Percentiles rank a stretch among this genome's conserved stretches.
Conservation (phyloP, 2,797 vertebrate genomes). For the Falco novaeseelandiae region DNA sequence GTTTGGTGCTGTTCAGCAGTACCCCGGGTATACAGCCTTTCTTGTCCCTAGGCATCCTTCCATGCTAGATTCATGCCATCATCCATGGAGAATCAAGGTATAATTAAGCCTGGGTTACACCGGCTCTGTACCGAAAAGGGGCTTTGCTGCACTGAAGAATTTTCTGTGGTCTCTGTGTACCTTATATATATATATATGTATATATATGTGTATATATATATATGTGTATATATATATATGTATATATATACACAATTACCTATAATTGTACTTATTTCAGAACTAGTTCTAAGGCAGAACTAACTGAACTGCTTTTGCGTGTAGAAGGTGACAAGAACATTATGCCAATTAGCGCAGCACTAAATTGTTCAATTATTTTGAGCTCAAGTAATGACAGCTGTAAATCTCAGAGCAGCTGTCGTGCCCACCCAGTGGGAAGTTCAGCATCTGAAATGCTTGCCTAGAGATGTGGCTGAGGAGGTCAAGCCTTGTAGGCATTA, state of each 20-base stretch:
- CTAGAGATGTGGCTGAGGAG: background rate
- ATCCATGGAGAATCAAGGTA: fast-evolving
- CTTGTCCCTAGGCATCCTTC: background rate
- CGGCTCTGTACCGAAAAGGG: background rate
- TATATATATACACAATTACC: no score
- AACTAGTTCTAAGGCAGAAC: background rate
- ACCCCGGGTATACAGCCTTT: background rate
- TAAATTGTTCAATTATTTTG: background rate
- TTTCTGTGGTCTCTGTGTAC: background rate
- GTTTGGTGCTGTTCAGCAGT: background rate
- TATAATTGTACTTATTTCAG: background rate
- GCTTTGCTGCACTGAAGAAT: background rate
- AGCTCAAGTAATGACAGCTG: background rate
- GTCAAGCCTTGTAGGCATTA: background rate
- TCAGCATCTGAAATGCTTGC: background rate
- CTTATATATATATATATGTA: no score
- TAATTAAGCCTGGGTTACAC: background rate
- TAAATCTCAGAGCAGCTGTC: background rate
- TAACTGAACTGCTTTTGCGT: background rate
- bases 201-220: no score
- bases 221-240: no score
- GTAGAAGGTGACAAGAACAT: background rate
- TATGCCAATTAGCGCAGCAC: background rate
- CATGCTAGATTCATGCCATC: background rate
- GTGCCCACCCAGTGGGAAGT: background rate